Base-by-base conservation (phyloP, 2,113 vertebrate genomes). In the Melanerpes formicivorus region DNA sequence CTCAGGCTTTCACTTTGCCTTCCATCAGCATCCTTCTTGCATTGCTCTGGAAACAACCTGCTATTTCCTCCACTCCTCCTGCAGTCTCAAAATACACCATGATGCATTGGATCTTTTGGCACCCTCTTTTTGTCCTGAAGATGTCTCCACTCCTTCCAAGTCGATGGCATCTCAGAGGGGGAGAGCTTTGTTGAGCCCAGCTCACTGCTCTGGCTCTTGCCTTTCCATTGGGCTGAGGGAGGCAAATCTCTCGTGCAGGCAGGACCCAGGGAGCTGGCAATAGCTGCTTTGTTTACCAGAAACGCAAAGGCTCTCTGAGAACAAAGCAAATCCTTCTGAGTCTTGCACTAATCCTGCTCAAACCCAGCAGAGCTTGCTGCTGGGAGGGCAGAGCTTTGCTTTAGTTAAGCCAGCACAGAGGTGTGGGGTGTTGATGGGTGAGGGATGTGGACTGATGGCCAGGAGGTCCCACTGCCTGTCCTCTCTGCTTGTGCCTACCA, bases 371-470 rank as follows among this genome's bases (percentile, higher is more conserved):
- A 48, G 62, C 30, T 26, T 82, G 58, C 66, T 81, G 56, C 52
- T 27, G 58, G 18, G 44, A 19, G n/a, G 11, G 26, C 6, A 27
- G 0, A 42, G 55, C 63, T 62, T 48, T 17, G 11, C 26, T 63
- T 71, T 62, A 32, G 25, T 56, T 25, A 5, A 16, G 3, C 18
- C 6, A 4, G 23, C 18, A 2, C 1, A 22, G 59, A 16, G 25
- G 4, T 0, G 6, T 18, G 9, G 6, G 9, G 15, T 7, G 56
- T 10, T 27, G 22, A 0, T 0, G 9, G 69, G 10, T 19, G n/a
- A 58, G 32, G 40, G 44, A 16, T 0, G 0, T 1, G 72, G 16
- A 4, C 4, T 3, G 3, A 12, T 46, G 23, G 12, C 46, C 71
- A 17, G 58, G 42, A 30, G 52, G 3, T 56, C 27, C 21, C 56